A percentile compares a stretch with the other conserved stretches of the same genome.
phyloP scores from a whole-genome alignment of 2,797 vertebrate genomes.

The Scyliorhinus canicula region DNA sequence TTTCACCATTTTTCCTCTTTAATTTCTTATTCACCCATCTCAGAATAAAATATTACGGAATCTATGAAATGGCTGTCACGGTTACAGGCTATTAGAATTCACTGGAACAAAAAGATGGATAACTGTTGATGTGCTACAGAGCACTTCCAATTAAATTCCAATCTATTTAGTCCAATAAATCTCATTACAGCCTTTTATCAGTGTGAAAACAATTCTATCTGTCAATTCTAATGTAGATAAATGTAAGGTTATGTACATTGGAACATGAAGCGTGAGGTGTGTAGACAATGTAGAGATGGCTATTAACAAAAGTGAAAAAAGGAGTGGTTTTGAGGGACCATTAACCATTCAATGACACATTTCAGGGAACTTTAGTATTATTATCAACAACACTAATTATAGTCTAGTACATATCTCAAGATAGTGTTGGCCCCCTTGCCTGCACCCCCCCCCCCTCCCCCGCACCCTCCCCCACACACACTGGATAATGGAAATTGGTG shows the following conservation, averaged over 20 bases:
- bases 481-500: background rate
- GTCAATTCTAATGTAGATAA: slow-evolving; percentile 38
- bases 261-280: background rate
- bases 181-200: slow-evolving; percentile 32
- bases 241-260: slow-evolving; percentile 15
- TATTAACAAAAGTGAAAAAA: background rate
- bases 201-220: slow-evolving; percentile 31
- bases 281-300: slow-evolving; percentile 3
- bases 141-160: slow-evolving; percentile 37
- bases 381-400: background rate
- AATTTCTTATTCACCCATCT: background rate
- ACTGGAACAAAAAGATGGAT: slow-evolving; percentile 34
- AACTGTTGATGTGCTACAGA: slow-evolving; percentile 37
- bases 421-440: background rate
- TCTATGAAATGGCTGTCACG: background rate
- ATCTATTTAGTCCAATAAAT: slow-evolving; percentile 32
- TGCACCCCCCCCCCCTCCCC: too few species aligned
- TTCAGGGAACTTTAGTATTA: background rate
- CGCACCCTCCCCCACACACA: too few species aligned
- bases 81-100: background rate
- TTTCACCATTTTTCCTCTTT: background rate
- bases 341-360: background rate
- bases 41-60: background rate
- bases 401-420: background rate
- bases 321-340: background rate